phyloP scores from a whole-genome alignment of 2,888 invertebrate species.

The Heliconius cydno region DNA sequence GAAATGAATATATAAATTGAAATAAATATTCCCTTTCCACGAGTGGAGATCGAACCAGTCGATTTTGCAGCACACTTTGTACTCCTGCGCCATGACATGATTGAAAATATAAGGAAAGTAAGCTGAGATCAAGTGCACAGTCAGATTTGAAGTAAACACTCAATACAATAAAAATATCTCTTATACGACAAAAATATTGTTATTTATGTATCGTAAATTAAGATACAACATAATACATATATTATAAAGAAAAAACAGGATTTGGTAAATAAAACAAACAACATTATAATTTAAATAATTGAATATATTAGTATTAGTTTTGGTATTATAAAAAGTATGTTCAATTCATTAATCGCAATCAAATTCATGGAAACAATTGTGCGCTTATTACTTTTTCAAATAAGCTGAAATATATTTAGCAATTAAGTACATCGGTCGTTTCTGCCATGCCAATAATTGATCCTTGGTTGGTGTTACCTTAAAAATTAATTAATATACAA shows the following conservation, averaged over 20 bases:
- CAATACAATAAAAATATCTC: too few relatives aligned
- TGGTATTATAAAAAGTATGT: background rate
- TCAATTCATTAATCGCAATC: background rate
- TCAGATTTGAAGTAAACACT: too few relatives aligned
- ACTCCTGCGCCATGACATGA: too few relatives aligned
- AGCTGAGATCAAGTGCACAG: too few relatives aligned
- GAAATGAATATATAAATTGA: too few relatives aligned
- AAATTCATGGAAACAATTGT: background rate
- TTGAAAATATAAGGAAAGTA: too few relatives aligned
- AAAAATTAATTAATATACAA: conserved; percentile 8
- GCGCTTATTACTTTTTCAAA: conserved; percentile 42
- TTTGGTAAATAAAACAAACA: background rate
- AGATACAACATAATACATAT: too few relatives aligned
- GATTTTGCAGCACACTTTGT: too few relatives aligned
- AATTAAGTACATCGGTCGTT: conserved; percentile 86
- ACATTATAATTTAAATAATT: background rate
- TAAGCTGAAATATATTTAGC: conserved; percentile 85
- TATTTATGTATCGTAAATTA: too few relatives aligned
- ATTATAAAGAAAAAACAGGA: background rate
- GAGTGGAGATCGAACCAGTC: too few relatives aligned
- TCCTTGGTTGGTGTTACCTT: conserved; percentile 84
- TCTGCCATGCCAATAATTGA: conserved; percentile 85
- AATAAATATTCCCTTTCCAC: too few relatives aligned
- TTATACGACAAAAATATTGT: too few relatives aligned
- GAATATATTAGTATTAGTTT: background rate